Base-by-base conservation (phyloP, 2,888 invertebrate genomes). In the Dicycla oo region DNA sequence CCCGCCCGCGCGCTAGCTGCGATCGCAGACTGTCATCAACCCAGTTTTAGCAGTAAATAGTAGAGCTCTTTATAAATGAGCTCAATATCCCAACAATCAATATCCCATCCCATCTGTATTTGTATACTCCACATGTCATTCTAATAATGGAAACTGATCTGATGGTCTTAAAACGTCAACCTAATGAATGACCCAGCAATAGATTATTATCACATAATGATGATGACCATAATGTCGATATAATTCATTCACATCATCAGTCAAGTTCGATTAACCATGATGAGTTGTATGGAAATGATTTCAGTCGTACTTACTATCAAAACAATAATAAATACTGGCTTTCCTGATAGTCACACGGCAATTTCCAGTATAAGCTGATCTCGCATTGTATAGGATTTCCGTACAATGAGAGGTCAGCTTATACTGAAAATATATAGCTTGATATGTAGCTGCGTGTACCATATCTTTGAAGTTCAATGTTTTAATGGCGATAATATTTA, bases 381-480 rank as follows among this genome's bases (percentile, higher is more conserved):
- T n/a, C n/a, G n/a, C n/a, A n/a, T n/a, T n/a, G n/a, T n/a, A n/a
- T n/a, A n/a, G n/a, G n/a, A n/a, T n/a, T n/a, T n/a, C n/a, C n/a
- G n/a, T n/a, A n/a, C n/a, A n/a, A n/a, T n/a, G n/a, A n/a, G n/a
- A n/a, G n/a, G n/a, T n/a, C n/a, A n/a, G n/a, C n/a, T n/a, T n/a
- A n/a, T n/a, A n/a, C n/a, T n/a, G n/a, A n/a, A n/a, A n/a, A n/a
- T n/a, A n/a, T n/a, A n/a, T n/a, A n/a, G n/a, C n/a, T n/a, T n/a
- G n/a, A n/a, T n/a, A n/a, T n/a, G n/a, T n/a, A n/a, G n/a, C n/a
- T n/a, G n/a, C n/a, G n/a, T 34, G 11, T 30, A 20, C 20, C 64
- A 18, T 76, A 73, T 65, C 53, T 62, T 54, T 64, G 60, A 69
- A 69, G 78, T 78, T 78, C 81, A 78, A 81, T 81, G 69, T 75